Conservation (phyloP, 2,888 invertebrate species). For the Neoitamus cyanurus region DNA sequence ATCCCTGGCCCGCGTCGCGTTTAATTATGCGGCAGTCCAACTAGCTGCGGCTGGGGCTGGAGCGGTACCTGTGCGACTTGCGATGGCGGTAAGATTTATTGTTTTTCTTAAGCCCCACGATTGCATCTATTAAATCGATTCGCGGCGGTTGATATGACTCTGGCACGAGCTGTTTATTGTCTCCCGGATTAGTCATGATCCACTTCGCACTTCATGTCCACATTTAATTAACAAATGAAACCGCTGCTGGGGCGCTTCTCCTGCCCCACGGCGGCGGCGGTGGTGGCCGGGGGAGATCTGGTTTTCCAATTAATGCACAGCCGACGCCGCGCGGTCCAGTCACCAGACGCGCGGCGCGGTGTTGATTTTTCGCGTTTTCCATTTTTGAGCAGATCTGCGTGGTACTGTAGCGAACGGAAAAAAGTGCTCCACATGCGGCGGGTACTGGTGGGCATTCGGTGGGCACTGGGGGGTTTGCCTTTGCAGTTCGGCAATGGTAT, state of each 20-base stretch:
- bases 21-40: background rate
- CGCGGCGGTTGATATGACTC: background rate
- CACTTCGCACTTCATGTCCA: background rate
- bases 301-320: background rate
- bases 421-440: background rate
- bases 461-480: background rate
- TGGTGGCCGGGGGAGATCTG: background rate
- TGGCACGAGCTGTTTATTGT: background rate
- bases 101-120: background rate
- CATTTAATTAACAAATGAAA: conserved; percentile 18
- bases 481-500: background rate
- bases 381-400: background rate
- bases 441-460: background rate
- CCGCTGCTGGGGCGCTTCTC: background rate
- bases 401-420: background rate
- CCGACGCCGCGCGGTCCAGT: background rate
- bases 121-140: conserved; percentile 18
- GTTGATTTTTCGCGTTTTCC: background rate
- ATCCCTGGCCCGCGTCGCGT: background rate
- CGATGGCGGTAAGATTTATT: conserved; percentile 40
- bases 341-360: background rate
- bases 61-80: background rate
- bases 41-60: background rate
- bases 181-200: conserved; percentile 7
- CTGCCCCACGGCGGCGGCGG: background rate